Conservation (phyloP, 2,113 vertebrate genomes). For the Phaetusa simplex region DNA sequence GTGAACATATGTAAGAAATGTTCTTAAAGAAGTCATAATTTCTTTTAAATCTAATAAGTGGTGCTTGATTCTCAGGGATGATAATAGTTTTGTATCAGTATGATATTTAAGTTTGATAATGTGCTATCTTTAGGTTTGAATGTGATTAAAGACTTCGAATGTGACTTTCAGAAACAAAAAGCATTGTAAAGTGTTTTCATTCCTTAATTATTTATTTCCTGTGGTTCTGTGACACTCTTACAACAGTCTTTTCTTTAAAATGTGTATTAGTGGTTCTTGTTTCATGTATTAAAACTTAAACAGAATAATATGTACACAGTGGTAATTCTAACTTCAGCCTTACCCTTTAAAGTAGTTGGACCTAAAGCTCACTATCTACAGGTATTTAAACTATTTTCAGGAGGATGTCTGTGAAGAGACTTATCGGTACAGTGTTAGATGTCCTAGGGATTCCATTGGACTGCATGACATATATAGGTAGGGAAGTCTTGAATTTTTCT, state of each 20-base stretch:
- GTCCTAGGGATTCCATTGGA: background rate
- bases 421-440: accelerated
- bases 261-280: background rate
- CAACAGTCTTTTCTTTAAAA: background rate
- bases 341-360: background rate
- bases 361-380: background rate
- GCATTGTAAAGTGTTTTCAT: background rate
- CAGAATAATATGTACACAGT: accelerated
- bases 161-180: background rate
- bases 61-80: background rate
- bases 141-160: background rate
- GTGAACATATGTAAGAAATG: background rate
- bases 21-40: background rate
- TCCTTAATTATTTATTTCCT: background rate
- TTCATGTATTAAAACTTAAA: background rate
- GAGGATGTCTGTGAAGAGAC: background rate
- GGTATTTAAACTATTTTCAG: background rate
- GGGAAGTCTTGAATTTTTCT: background rate
- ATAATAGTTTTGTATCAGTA: background rate
- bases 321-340: background rate
- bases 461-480: accelerated
- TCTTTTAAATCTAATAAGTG: background rate
- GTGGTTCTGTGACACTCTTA: background rate
- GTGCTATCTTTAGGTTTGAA: background rate
- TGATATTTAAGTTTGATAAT: background rate